phyloP scores from a whole-genome alignment of 2,888 invertebrate species.

The Myopa tessellatipennis region DNA sequence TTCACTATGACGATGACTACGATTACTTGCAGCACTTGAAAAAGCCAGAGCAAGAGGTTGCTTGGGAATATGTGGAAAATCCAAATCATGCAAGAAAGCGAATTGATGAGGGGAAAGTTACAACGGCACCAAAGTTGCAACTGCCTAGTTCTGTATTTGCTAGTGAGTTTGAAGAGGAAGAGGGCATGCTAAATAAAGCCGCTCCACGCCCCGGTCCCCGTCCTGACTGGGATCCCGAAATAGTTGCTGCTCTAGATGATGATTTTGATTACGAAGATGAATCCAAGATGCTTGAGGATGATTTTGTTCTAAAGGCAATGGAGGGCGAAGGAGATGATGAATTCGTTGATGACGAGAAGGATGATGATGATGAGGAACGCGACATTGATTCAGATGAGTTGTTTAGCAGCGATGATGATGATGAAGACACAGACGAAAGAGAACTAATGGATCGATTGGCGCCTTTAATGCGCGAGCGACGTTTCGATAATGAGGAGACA shows the following conservation, averaged over 20 bases:
- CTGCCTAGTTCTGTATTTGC: constrained; percentile 91
- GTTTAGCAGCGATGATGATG: constrained; percentile 63
- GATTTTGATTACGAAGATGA: constrained; percentile 89
- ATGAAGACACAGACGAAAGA: constrained; percentile 69
- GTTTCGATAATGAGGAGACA: constrained; percentile 77
- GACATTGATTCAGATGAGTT: constrained; percentile 59
- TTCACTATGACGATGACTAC: constrained; percentile 95
- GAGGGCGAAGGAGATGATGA: constrained; percentile 56
- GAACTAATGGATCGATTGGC: constrained; percentile 65
- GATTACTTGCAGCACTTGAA: constrained; percentile 92
- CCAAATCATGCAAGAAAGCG: constrained; percentile 61
- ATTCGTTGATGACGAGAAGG: constrained; percentile 53
- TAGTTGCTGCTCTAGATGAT: constrained; percentile 92
- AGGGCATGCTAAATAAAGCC: constrained; percentile 72
- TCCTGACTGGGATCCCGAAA: constrained; percentile 88
- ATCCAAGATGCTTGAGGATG: constrained; percentile 88
- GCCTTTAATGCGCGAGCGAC: constrained; percentile 68
- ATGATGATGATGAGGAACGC: constrained; percentile 51
- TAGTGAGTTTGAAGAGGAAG: constrained; percentile 85
- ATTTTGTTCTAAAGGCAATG: constrained; percentile 85
- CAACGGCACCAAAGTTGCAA: constrained; percentile 66
- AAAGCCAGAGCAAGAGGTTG: constrained; percentile 61
- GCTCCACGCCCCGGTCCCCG: constrained; percentile 70
- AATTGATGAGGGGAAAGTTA: constrained; percentile 44
- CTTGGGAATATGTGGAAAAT: constrained; percentile 67